Conservation (phyloP, 1,140 invertebrate species). For the Whitmania pigra region DNA sequence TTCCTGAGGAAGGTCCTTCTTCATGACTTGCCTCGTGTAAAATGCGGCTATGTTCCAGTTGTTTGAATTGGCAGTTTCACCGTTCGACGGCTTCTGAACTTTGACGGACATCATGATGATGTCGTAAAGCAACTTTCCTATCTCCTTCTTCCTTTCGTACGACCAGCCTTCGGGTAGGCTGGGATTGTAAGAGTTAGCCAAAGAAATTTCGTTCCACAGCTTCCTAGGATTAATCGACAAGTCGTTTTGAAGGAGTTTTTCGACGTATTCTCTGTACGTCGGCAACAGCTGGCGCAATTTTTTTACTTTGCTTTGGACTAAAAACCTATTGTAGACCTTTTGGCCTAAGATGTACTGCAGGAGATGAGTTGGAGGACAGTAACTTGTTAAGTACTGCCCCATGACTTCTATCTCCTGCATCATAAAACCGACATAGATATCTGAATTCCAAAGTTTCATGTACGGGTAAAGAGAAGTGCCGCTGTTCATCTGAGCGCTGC, state of each 20-base stretch:
- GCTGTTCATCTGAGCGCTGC: conserved; percentile 4
- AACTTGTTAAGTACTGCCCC: neutral
- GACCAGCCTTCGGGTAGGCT: neutral
- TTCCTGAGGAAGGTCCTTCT: conserved; percentile 48
- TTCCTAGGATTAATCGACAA: neutral
- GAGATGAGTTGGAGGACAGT: conserved; percentile 20
- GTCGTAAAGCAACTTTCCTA: conserved; percentile 65
- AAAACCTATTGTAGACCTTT: conserved; percentile 51
- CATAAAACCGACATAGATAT: conserved; percentile 53
- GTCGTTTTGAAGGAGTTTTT: neutral
- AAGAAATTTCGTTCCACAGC: conserved; percentile 10
- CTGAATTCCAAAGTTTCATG: conserved; percentile 52
- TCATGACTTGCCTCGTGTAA: conserved; percentile 62
- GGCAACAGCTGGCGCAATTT: conserved; percentile 7
- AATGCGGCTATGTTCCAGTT: conserved; percentile 54
- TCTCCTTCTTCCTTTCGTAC: neutral
- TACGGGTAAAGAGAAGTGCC: conserved; percentile 47
- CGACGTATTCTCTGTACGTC: neutral
- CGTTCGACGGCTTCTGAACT: neutral
- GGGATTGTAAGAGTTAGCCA: neutral
- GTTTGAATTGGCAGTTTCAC: neutral
- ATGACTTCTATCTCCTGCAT: conserved; percentile 39
- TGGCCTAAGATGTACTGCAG: conserved; percentile 55
- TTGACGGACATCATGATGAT: conserved; percentile 10
- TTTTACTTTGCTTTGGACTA: conserved; percentile 48